Evolutionary conservation across 2,888 invertebrate species (phyloP).

Genomic region (Lithosia quadra): DNA sequence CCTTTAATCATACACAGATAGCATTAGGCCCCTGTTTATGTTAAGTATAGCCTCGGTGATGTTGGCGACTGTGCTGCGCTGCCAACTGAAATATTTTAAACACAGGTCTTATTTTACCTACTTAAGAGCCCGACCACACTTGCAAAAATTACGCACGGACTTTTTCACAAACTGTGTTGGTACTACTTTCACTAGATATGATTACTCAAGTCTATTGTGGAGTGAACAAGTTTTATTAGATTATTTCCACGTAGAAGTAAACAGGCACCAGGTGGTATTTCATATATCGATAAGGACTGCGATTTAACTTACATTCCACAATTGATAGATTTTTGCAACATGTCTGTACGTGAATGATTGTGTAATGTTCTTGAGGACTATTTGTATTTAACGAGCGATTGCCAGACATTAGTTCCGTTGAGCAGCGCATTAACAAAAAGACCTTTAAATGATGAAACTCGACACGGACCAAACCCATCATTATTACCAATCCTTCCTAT

Average conservation of each 20-base stretch:
- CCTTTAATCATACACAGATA: constrained; percentile 2
- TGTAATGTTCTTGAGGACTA: constrained; percentile 14
- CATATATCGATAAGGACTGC: background rate
- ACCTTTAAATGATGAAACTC: constrained; percentile 51
- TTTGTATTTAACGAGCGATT: constrained; percentile 32
- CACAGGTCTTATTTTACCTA: background rate
- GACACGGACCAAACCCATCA: constrained; percentile 59
- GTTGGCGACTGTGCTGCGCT: background rate
- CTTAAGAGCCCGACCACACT: background rate
- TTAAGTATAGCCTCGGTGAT: background rate
- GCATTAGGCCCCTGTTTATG: background rate
- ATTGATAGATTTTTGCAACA: constrained; percentile 6
- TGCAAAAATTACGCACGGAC: background rate
- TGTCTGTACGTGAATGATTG: constrained; percentile 10
- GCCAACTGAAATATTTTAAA: background rate
- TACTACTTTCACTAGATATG: background rate
- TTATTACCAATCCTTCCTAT: constrained; percentile 70
- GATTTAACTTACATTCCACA: background rate
- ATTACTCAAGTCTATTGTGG: background rate
- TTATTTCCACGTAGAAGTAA: background rate
- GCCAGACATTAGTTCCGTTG: constrained; percentile 29
- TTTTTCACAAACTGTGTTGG: background rate
- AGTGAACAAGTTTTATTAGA: background rate
- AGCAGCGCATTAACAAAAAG: constrained; percentile 37
- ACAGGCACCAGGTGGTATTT: background rate